Percentiles rank a stretch among this genome's conserved stretches.
These are phyloP conservation scores for Leptura quadrifasciata DNA, from an alignment of 2,888 invertebrate genomes.

Conservation along the genomic window DNA sequence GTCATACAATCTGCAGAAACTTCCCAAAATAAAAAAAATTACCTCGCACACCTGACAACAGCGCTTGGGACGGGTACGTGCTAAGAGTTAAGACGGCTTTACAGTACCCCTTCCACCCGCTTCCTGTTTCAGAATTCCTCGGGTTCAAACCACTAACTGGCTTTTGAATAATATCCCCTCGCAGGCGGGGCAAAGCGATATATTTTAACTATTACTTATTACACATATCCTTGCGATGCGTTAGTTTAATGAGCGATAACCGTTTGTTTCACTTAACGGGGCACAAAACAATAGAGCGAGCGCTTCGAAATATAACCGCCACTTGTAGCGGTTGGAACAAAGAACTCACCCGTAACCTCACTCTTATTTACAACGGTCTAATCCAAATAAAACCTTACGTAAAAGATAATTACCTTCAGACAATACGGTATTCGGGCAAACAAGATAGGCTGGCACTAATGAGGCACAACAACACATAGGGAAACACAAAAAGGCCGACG, in stretches of 20 bases:
- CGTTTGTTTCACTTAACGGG: constrained; percentile 15
- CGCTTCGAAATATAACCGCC: constrained; percentile 4
- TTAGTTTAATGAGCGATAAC: neutral
- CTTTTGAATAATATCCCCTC: neutral
- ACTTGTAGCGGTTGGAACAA: constrained; percentile 29
- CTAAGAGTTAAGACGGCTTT: constrained; percentile 17
- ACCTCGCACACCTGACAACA: constrained; percentile 10
- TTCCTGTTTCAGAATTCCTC: constrained; percentile 36
- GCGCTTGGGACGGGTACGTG: constrained; percentile 3
- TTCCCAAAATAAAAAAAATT: neutral
- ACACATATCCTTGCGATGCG: neutral
- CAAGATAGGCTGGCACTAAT: constrained; percentile 10
- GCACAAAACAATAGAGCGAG: neutral
- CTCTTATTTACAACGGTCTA: constrained; percentile 13
- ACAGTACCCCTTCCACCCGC: constrained; percentile 33
- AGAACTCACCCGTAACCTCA: constrained; percentile 2
- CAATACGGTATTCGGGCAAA: constrained; percentile 26
- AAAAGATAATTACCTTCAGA: constrained; percentile 37
- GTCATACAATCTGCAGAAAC: too few species aligned
- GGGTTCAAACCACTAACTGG: neutral
- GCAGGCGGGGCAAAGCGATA: neutral
- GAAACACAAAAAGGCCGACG: constrained; percentile 13
- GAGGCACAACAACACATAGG: constrained; percentile 29
- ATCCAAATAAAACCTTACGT: constrained; percentile 21
- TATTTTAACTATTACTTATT: too few species aligned